Evolutionary conservation across 2,797 vertebrate species (phyloP).

Genomic region (Loriculus beryllinus): DNA sequence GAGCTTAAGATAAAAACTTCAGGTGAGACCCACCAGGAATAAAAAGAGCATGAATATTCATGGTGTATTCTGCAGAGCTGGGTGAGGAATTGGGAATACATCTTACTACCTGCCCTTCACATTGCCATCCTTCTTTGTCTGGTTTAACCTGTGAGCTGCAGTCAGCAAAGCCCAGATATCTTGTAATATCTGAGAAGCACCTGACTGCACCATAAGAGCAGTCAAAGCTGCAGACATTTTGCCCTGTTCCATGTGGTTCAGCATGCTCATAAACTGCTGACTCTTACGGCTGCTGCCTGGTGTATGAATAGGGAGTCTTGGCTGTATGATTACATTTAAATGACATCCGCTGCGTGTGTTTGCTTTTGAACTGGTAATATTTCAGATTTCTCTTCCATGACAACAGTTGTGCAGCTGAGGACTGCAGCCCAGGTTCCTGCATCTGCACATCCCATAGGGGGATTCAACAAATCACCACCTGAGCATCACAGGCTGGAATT

Average conservation of each 20-base stretch:
- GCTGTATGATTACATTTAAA: neutral
- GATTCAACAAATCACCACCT: rapidly evolving
- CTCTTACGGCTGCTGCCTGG: neutral
- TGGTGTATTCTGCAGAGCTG: neutral
- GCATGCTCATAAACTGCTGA: neutral
- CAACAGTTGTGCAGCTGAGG: neutral
- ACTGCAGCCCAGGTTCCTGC: neutral
- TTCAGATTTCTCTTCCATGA: neutral
- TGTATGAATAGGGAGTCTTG: neutral
- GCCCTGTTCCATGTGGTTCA: neutral
- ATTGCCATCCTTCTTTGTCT: neutral
- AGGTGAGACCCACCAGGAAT: neutral
- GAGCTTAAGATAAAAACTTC: neutral
- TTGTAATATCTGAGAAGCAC: neutral
- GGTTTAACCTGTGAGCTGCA: neutral
- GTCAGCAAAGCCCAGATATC: neutral
- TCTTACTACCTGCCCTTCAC: neutral
- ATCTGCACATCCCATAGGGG: rapidly evolving
- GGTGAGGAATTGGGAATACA: neutral
- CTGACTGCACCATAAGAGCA: neutral
- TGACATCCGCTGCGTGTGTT: neutral
- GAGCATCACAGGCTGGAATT: neutral
- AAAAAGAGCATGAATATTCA: neutral
- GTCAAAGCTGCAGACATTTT: neutral
- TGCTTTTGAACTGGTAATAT: neutral